Conservation (phyloP, 2,888 invertebrate species). For the Acanthoscelides obtectus region DNA sequence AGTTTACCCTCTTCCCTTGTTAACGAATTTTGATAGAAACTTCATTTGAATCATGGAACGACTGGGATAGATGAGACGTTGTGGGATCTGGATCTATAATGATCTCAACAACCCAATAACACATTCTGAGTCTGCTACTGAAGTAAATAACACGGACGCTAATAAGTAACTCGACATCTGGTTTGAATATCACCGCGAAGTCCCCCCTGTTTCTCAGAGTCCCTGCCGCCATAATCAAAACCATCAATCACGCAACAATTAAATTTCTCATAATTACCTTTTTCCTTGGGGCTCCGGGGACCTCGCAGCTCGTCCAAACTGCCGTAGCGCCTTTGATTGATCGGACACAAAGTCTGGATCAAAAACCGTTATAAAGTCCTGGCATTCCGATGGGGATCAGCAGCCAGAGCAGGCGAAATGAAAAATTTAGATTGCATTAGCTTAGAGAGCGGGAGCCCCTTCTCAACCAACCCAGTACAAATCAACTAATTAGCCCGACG, state of each 20-base stretch:
- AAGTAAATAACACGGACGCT: neutral
- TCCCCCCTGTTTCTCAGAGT: neutral
- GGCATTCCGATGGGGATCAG: neutral
- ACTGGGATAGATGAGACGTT: too few relatives aligned
- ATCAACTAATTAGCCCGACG: slow-evolving; percentile 48
- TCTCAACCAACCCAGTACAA: slow-evolving; percentile 46
- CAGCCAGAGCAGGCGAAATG: slow-evolving; percentile 1
- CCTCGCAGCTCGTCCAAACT: slow-evolving; percentile 8
- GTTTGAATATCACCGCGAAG: neutral
- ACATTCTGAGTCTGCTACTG: neutral
- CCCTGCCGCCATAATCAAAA: neutral
- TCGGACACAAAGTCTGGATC: slow-evolving; percentile 23
- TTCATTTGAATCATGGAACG: too few relatives aligned
- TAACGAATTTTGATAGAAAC: too few relatives aligned
- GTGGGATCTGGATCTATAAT: too few relatives aligned
- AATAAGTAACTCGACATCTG: neutral
- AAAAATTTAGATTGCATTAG: slow-evolving; percentile 50
- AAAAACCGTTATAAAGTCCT: slow-evolving; percentile 21
- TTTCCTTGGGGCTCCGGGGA: slow-evolving; percentile 4
- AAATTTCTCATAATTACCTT: slow-evolving; percentile 19
- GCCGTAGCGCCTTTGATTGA: slow-evolving; percentile 19
- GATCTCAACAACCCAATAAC: too few relatives aligned
- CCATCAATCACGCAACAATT: slow-evolving; percentile 20
- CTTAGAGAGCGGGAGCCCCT: slow-evolving; percentile 47
- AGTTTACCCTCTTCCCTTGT: too few relatives aligned